Percentiles rank a stretch among this genome's conserved stretches.
These are phyloP conservation scores for Stenodema calcarata DNA, from an alignment of 2,888 invertebrate species.

Conservation along the genomic window DNA sequence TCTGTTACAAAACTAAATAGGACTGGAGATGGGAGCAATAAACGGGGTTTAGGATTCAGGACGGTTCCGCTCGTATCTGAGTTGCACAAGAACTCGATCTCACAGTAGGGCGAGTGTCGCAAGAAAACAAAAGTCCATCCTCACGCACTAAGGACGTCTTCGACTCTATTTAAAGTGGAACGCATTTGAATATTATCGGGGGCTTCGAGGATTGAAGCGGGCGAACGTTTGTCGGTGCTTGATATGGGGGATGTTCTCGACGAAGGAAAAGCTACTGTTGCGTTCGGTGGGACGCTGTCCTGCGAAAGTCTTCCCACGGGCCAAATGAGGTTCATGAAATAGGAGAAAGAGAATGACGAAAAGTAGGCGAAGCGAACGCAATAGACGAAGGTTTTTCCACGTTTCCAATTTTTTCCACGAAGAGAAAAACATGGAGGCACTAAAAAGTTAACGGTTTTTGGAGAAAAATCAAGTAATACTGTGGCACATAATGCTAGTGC, in stretches of 20 bases:
- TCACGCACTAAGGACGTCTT: neutral
- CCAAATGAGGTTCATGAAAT: neutral
- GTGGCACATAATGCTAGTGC: too few species aligned
- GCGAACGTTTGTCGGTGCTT: neutral
- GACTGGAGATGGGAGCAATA: neutral
- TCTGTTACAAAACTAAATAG: neutral
- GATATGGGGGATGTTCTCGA: neutral
- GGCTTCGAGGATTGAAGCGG: neutral
- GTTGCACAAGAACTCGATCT: slow-evolving; percentile 1
- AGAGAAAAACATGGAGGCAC: neutral
- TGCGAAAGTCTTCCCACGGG: neutral
- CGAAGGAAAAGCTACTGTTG: neutral
- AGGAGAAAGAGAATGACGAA: neutral
- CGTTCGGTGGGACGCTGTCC: neutral
- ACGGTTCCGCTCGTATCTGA: neutral
- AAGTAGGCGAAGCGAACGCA: neutral
- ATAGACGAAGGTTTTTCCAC: neutral
- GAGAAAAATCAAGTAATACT: neutral
- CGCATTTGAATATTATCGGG: neutral
- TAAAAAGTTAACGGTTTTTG: neutral
- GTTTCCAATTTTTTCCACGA: too few species aligned
- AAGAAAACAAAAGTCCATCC: neutral
- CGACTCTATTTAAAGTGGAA: neutral
- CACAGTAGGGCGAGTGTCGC: neutral
- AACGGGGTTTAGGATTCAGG: neutral